These are phyloP conservation scores for Pristionchus japonicus DNA, from an alignment of 2,888 invertebrate genomes.

Conservation along the genomic window DNA sequence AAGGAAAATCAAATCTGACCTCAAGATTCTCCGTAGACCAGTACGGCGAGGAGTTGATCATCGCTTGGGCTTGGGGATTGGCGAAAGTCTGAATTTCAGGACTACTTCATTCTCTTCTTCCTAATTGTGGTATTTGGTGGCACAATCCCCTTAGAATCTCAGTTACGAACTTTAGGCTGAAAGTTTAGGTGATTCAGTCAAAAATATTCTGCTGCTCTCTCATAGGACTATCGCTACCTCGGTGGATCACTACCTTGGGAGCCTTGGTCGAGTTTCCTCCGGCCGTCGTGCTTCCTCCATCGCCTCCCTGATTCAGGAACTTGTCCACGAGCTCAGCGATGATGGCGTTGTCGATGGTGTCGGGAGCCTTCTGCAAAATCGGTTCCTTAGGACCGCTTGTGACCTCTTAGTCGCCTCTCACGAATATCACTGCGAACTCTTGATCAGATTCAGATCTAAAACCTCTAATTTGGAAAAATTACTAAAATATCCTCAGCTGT, in stretches of 20 bases:
- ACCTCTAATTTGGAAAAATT: too few relatives aligned
- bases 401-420: too few relatives aligned
- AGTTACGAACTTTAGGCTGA: too few relatives aligned
- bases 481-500: too few relatives aligned
- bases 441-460: too few relatives aligned
- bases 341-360: slow-evolving; percentile 70
- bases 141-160: background rate
- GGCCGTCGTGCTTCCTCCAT: slow-evolving; percentile 59
- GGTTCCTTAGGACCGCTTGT: too few relatives aligned
- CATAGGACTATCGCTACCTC: too few relatives aligned
- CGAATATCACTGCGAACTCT: too few relatives aligned
- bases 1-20: slow-evolving; percentile 50
- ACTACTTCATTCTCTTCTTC: too few relatives aligned
- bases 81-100: slow-evolving; percentile 53
- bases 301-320: slow-evolving; percentile 60
- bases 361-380: slow-evolving; percentile 63
- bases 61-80: slow-evolving; percentile 66
- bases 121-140: too few relatives aligned
- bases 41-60: slow-evolving; percentile 70
- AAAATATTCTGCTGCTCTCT: too few relatives aligned
- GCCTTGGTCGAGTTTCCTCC: background rate
- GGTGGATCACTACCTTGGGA: background rate
- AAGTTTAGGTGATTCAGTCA: background rate
- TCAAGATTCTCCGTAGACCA: slow-evolving; percentile 66
- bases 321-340: slow-evolving; percentile 71